Evolutionary conservation across 2,113 vertebrate genomes (phyloP).

Genomic region (Neomonachus schauinslandi): DNA sequence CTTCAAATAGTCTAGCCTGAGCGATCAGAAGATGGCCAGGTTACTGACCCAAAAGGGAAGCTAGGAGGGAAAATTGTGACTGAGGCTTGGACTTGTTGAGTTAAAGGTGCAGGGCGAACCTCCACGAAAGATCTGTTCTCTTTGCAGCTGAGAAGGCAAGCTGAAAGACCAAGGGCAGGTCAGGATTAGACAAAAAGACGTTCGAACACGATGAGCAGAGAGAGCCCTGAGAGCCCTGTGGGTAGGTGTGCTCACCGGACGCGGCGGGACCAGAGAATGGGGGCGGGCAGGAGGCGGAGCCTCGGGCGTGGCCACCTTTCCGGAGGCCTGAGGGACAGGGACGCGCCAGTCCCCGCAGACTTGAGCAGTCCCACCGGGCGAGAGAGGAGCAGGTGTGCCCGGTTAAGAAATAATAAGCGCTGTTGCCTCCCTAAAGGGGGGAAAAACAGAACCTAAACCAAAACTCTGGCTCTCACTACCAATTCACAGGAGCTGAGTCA

Average conservation of each 20-base stretch:
- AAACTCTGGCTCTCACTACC: not conserved
- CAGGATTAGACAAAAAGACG: not conserved
- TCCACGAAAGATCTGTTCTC: not conserved
- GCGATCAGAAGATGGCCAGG: not conserved
- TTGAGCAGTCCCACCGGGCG: rapidly evolving
- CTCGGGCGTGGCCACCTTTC: not conserved
- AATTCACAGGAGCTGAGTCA: not conserved
- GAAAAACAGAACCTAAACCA: not conserved
- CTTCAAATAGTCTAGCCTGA: not conserved
- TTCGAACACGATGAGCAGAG: not conserved
- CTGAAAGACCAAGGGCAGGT: not conserved
- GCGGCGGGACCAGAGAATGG: not conserved
- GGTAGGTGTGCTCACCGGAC: not conserved
- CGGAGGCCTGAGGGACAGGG: not conserved
- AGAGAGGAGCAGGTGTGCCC: not conserved
- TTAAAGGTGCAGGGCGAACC: not conserved
- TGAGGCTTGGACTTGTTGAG: not conserved
- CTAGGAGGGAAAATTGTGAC: not conserved
- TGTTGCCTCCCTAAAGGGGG: not conserved
- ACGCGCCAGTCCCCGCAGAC: not conserved
- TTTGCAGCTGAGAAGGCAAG: not conserved
- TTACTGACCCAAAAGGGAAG: not conserved
- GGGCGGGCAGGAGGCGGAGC: not conserved
- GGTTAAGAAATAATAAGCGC: not conserved
- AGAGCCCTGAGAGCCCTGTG: not conserved